Percentiles rank a stretch among this genome's conserved stretches.
These are phyloP conservation scores for Crossaster papposus DNA, from an alignment of 53 echinoderm and acorn worm genomes.

Conservation along the genomic window DNA sequence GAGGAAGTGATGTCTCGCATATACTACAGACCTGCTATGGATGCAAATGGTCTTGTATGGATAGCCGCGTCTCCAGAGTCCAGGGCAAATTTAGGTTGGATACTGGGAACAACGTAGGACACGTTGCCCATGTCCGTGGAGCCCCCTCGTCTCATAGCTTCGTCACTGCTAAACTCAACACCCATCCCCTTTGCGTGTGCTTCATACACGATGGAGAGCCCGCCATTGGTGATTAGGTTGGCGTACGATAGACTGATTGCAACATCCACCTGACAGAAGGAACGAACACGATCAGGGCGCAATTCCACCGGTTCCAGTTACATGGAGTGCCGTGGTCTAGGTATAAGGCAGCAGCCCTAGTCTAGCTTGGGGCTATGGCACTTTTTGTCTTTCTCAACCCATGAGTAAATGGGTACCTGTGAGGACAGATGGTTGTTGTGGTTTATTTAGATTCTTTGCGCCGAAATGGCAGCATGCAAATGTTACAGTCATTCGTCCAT, in stretches of 20 bases:
- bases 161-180: conserved; percentile 44
- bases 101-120: conserved; percentile 64
- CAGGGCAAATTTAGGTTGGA: conserved; percentile 63
- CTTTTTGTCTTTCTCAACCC: too few species aligned
- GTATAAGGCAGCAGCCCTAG: too few species aligned
- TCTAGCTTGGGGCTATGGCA: too few species aligned
- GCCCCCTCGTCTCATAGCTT: conserved; percentile 26
- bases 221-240: conserved; percentile 55
- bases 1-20: neutral
- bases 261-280: conserved; percentile 29
- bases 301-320: too few species aligned
- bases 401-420: too few species aligned
- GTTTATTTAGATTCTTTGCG: too few species aligned
- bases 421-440: too few species aligned
- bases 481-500: too few species aligned
- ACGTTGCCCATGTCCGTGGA: conserved; percentile 79
- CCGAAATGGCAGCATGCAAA: too few species aligned
- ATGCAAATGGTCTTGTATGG: conserved; percentile 59
- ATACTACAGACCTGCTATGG: conserved; percentile 41
- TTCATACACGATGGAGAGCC: conserved; percentile 47
- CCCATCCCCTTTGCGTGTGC: conserved; percentile 21
- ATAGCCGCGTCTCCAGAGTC: conserved; percentile 32
- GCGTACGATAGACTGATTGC: neutral
- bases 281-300: neutral
- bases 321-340: too few species aligned